phyloP scores from a whole-genome alignment of 2,888 invertebrate species.

The Morpho achilles region DNA sequence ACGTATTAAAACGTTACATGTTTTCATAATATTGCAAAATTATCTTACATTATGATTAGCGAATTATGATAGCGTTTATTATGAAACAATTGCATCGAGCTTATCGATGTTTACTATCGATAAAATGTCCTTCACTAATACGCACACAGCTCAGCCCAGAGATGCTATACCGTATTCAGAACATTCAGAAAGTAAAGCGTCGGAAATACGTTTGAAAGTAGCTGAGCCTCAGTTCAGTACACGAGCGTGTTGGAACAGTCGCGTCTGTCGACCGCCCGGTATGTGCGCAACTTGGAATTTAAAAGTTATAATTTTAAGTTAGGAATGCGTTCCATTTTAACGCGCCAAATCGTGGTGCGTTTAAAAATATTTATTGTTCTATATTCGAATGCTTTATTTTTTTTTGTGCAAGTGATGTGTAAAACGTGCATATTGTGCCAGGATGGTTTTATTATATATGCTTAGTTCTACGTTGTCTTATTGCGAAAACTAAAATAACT shows the following conservation, averaged over 20 bases:
- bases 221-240: constrained; percentile 49
- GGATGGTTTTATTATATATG: constrained; percentile 16
- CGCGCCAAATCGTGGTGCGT: constrained; percentile 1
- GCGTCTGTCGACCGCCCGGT: constrained; percentile 53
- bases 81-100: not conserved
- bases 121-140: constrained; percentile 23
- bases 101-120: constrained; percentile 23
- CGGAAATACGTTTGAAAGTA: constrained; percentile 53
- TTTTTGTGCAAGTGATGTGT: constrained; percentile 28
- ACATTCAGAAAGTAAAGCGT: constrained; percentile 50
- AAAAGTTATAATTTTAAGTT: constrained; percentile 19
- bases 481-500: constrained; percentile 62
- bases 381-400: constrained; percentile 10
- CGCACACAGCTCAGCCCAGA: constrained; percentile 26
- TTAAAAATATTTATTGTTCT: constrained; percentile 6
- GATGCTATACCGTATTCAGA: constrained; percentile 29
- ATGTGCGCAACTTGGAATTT: constrained; percentile 37
- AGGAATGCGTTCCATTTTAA: constrained; percentile 28
- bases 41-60: not conserved
- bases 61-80: constrained; percentile 1
- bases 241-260: constrained; percentile 47
- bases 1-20: not conserved
- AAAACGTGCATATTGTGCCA: constrained; percentile 21
- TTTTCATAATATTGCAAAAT: not conserved
- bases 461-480: constrained; percentile 43